phyloP scores from a whole-genome alignment of 2,113 vertebrate genomes.

The Spizaetus ornatus region DNA sequence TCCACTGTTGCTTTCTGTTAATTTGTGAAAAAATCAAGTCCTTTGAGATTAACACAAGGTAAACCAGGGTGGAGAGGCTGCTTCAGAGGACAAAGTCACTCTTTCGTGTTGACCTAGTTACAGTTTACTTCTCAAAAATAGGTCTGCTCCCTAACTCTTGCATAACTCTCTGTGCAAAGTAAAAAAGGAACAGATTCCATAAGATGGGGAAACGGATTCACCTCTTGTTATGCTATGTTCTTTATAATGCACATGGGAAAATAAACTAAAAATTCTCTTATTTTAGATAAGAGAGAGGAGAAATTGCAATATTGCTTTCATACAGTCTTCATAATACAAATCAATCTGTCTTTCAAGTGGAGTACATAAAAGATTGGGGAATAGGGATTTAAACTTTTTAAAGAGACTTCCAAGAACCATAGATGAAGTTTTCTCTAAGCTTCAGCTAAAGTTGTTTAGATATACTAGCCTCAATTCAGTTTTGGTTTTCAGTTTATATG shows the following conservation, averaged over 20 bases:
- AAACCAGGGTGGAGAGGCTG: background rate
- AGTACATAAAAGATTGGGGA: background rate
- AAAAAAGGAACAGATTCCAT: background rate
- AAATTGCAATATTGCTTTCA: conserved; percentile 17
- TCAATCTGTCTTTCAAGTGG: background rate
- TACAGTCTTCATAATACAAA: conserved; percentile 8
- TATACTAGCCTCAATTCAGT: background rate
- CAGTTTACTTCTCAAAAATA: conserved; percentile 4
- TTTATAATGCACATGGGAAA: background rate
- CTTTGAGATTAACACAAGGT: conserved; percentile 23
- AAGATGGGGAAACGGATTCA: background rate
- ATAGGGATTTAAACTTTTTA: background rate
- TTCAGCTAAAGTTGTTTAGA: background rate
- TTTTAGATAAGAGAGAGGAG: background rate
- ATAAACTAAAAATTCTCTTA: background rate
- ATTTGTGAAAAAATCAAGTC: background rate
- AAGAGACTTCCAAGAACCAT: background rate
- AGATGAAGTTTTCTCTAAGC: background rate
- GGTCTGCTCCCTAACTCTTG: background rate
- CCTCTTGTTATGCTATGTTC: background rate
- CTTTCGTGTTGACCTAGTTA: conserved; percentile 28
- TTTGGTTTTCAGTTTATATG: background rate
- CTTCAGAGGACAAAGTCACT: background rate
- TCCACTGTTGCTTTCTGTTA: background rate
- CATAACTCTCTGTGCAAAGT: background rate